phyloP scores from a whole-genome alignment of 2,797 vertebrate genomes.

The Valencia hispanica region DNA sequence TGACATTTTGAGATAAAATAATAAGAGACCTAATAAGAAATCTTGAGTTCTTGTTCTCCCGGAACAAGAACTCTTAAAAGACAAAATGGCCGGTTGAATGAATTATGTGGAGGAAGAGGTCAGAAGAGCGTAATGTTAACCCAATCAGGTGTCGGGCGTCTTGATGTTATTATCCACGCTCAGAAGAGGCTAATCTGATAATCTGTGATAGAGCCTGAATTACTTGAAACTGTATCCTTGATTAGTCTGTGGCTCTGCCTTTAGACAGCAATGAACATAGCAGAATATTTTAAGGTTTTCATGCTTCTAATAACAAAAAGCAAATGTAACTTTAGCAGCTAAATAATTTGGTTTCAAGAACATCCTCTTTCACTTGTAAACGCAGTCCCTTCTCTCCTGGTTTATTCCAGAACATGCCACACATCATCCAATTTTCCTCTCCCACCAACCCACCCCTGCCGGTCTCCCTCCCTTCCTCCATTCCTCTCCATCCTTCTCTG shows the following conservation, averaged over 20 bases:
- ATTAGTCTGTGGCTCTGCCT: conserved; percentile 15
- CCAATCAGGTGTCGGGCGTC: conserved; percentile 13
- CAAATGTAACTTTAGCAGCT: conserved; percentile 7
- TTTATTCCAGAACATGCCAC: conserved; percentile 59
- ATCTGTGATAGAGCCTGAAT: conserved; percentile 25
- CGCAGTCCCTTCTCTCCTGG: conserved; percentile 12
- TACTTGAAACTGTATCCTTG: conserved; percentile 19
- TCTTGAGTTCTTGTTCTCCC: no score
- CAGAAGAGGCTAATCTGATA: conserved; percentile 26
- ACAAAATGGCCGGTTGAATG: background rate
- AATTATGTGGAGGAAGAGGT: background rate
- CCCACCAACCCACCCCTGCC: conserved; percentile 41
- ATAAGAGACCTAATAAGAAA: background rate
- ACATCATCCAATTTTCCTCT: conserved; percentile 63
- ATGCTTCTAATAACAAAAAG: conserved; percentile 22
- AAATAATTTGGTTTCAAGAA: conserved; percentile 13
- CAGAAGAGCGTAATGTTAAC: conserved; percentile 5
- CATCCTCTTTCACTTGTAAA: conserved; percentile 21
- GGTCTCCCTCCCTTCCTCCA: conserved; percentile 56
- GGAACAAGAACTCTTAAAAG: background rate
- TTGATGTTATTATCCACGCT: conserved; percentile 24
- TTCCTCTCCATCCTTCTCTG: conserved; percentile 67
- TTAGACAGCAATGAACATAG: conserved; percentile 41
- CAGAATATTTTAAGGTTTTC: conserved; percentile 16
- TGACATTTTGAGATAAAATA: background rate